Evolutionary conservation across 2,113 vertebrate species (phyloP).

Genomic region (Rhea pennata): DNA sequence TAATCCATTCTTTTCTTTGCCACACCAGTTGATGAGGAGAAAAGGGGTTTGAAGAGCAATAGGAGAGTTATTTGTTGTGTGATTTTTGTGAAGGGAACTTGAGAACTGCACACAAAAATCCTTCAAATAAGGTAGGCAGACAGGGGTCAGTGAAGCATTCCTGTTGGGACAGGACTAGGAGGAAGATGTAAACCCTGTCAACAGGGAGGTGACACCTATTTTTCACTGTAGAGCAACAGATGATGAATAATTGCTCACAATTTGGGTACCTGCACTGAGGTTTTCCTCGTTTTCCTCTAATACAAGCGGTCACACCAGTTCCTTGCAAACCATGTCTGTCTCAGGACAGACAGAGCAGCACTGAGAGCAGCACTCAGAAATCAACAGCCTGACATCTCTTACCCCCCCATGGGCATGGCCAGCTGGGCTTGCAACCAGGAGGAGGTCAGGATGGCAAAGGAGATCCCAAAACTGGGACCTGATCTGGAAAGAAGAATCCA

Average conservation of each 20-base stretch:
- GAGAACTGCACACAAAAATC: background rate
- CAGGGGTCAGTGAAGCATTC: fast-evolving
- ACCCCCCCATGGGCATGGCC: background rate
- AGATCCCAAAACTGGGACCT: background rate
- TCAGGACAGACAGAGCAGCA: background rate
- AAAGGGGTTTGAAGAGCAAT: background rate
- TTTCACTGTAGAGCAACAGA: background rate
- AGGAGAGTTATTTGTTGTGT: background rate
- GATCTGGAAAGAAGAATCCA: background rate
- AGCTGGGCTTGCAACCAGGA: background rate
- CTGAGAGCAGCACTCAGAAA: background rate
- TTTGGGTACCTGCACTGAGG: background rate
- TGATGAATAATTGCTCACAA: conserved; percentile 18
- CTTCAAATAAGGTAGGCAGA: background rate
- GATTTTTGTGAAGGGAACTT: background rate
- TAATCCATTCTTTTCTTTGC: background rate
- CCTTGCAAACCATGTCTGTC: background rate
- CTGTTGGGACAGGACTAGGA: background rate
- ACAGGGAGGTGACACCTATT: background rate
- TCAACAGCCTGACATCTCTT: background rate
- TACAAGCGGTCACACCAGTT: background rate
- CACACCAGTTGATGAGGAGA: background rate
- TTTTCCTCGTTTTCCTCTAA: background rate
- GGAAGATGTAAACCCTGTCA: background rate
- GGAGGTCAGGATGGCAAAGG: background rate